Base-by-base conservation (phyloP, 2,888 invertebrate genomes). In the Prenolepis imparis region DNA sequence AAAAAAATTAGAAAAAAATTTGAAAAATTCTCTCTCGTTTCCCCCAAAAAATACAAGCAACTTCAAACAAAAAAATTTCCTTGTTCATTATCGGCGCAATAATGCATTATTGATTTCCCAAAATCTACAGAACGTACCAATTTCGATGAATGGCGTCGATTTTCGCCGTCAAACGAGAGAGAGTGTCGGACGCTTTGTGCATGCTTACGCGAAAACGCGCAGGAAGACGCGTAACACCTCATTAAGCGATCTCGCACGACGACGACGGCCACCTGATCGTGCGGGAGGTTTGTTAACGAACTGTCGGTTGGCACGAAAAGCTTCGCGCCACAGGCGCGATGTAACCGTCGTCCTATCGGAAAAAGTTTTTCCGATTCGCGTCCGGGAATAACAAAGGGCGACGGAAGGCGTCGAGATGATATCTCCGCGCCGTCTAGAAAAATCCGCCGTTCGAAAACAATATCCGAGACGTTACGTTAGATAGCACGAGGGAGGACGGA, bases 381-480 rank as follows among this genome's bases (percentile, higher is more conserved):
- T 68, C 57, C 41, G 55, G 66, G 28, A 55, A 67, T 39, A 67
- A 57, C 55, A 77, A 52, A 59, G 66, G 18, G n/a, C 12, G 52
- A 52, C 64, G 39, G 52, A 75, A 75, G 61, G 28, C 67, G 52
- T 59, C 82, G 82, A 52, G 82, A 77, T 28, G 67, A 59, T 28
- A 82, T 82, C 82, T 67, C 61, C 75, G 48, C 41, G 48, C 41
- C 55, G 66, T 36, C 57, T 41, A 66, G 67, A 55, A 24, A 28
- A 67, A 21, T 11, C n/a, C 77, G 55, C 32, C 44, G 78, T 24
- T 78, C 74, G 83, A 84, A 83, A 87, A 86, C 86, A 86, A 86
- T 88, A 83, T 83, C 83, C 55, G 39, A 81, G 87, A 84, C 83
- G 86, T 83, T 74, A 74, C 86, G 84, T 48, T n/a, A 70, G 70